phyloP scores from a whole-genome alignment of 2,797 vertebrate genomes.

The Myoxocephalus aenaeus region DNA sequence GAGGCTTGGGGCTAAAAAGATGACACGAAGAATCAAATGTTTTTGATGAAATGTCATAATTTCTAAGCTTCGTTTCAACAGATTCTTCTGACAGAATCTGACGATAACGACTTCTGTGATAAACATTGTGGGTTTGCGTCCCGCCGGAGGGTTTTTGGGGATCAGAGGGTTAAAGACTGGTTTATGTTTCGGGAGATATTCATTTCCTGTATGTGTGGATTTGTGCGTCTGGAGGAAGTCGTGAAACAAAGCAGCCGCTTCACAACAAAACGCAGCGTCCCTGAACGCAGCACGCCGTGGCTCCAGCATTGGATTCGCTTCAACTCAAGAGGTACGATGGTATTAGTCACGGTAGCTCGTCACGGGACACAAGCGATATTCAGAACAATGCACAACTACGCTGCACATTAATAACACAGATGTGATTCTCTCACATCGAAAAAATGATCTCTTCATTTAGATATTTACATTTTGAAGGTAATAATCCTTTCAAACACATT shows the following conservation, averaged over 20 bases:
- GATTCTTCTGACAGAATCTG: too few relatives aligned
- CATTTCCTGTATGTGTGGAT: too few relatives aligned
- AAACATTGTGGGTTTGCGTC: too few relatives aligned
- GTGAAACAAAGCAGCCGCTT: too few relatives aligned
- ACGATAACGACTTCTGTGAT: too few relatives aligned
- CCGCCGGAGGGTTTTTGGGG: too few relatives aligned
- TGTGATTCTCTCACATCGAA: constrained; percentile 3
- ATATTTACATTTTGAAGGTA: background rate
- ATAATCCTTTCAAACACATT: background rate
- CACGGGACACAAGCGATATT: constrained; percentile 42
- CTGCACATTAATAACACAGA: constrained; percentile 35
- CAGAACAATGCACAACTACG: constrained; percentile 41
- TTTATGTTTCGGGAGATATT: too few relatives aligned
- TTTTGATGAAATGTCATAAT: too few relatives aligned
- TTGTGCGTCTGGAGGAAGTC: background rate
- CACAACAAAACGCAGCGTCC: background rate
- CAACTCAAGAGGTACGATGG: constrained; percentile 40
- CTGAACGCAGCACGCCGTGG: constrained; percentile 37
- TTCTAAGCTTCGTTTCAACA: too few relatives aligned
- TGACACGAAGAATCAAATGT: too few relatives aligned
- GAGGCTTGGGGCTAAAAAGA: too few relatives aligned
- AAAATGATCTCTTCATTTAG: background rate
- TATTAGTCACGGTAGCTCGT: constrained; percentile 59
- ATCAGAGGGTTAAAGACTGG: too few relatives aligned
- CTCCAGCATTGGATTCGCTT: constrained; percentile 56